A percentile compares a stretch with the other conserved stretches of the same genome.
phyloP scores from a whole-genome alignment of 2,797 vertebrate species.

The Poecilia wingei region DNA sequence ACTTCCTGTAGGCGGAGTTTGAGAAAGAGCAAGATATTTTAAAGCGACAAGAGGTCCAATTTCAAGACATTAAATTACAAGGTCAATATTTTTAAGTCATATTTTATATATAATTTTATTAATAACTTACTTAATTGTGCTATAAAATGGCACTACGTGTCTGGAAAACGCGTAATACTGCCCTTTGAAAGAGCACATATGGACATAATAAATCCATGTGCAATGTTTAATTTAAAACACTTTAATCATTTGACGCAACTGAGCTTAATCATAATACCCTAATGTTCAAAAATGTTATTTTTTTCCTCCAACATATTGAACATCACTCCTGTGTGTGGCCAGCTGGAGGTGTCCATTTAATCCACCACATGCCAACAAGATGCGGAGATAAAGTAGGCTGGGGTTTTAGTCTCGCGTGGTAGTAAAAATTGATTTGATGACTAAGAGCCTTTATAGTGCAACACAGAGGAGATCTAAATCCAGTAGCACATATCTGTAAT shows the following conservation, averaged over 20 bases:
- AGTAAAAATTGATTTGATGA: constrained; percentile 6
- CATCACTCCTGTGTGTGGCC: neutral
- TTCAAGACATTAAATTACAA: too few relatives aligned
- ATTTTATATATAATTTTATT: too few relatives aligned
- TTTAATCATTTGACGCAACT: neutral
- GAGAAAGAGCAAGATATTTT: too few relatives aligned
- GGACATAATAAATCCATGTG: neutral
- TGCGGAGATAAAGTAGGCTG: neutral
- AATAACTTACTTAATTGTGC: too few relatives aligned
- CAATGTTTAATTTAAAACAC: neutral
- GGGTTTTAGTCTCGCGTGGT: neutral
- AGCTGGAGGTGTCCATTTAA: neutral
- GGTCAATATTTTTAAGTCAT: too few relatives aligned
- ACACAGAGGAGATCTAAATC: neutral
- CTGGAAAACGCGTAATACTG: too few relatives aligned
- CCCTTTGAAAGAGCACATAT: neutral
- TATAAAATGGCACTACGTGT: too few relatives aligned
- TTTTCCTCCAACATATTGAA: neutral
- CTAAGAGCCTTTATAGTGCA: neutral
- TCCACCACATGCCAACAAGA: neutral
- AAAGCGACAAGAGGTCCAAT: too few relatives aligned
- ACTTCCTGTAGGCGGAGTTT: too few relatives aligned
- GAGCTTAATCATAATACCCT: neutral
- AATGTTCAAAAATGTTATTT: neutral
- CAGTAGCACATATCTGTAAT: neutral